Percentiles rank a stretch among this genome's conserved stretches.
phyloP scores from a whole-genome alignment of 2,797 vertebrate genomes.

The Argentina silus region DNA sequence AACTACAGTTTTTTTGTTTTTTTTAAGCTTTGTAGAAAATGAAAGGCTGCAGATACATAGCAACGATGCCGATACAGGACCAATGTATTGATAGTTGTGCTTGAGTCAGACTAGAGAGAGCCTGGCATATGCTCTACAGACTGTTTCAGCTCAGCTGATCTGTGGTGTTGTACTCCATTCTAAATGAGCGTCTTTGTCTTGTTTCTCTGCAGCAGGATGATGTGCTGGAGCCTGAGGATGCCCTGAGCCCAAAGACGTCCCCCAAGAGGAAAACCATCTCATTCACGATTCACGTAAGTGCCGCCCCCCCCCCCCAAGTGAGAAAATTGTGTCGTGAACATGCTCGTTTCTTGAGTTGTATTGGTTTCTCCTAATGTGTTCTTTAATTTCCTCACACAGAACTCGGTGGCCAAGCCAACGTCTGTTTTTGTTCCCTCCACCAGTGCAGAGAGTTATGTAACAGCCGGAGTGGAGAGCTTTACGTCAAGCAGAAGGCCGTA shows the following conservation, averaged over 20 bases:
- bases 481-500: background rate
- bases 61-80: background rate
- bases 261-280: background rate
- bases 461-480: background rate
- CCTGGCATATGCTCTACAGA: background rate
- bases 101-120: conserved; percentile 1
- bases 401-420: conserved; percentile 9
- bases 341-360: background rate
- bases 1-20: conserved; percentile 47
- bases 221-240: conserved; percentile 1
- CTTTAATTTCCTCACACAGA: conserved; percentile 5
- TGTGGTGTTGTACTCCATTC: background rate
- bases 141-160: conserved; percentile 5
- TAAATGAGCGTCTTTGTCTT: conserved; percentile 30
- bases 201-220: background rate
- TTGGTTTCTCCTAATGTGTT: background rate
- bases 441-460: background rate
- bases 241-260: background rate
- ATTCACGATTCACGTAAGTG: background rate
- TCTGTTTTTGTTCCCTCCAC: background rate
- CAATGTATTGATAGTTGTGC: background rate
- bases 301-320: background rate
- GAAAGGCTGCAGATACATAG: conserved; percentile 15
- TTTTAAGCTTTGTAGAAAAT: background rate
- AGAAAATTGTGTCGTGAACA: too few relatives aligned